These are phyloP conservation scores for Tenualosa ilisha DNA, from an alignment of 2,797 vertebrate species.

Conservation along the genomic window DNA sequence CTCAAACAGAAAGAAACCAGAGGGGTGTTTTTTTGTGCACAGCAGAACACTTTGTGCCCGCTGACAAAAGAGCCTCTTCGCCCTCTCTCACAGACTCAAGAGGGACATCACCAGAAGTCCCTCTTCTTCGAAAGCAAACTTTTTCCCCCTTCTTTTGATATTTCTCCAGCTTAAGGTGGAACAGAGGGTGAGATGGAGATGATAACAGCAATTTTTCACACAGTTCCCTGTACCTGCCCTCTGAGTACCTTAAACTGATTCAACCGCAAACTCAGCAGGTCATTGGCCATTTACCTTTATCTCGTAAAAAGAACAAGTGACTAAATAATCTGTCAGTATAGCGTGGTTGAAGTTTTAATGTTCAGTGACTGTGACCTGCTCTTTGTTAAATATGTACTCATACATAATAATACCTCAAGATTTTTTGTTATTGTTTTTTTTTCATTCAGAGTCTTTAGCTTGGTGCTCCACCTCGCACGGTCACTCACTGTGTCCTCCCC, in stretches of 20 bases:
- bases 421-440: neutral
- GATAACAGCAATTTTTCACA: neutral
- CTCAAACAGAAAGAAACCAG: conserved; percentile 5
- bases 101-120: neutral
- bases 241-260: neutral
- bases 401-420: neutral
- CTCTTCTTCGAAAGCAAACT: neutral
- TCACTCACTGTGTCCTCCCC: conserved; percentile 9
- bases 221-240: neutral
- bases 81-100: conserved; percentile 6
- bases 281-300: neutral
- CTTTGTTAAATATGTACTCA: neutral
- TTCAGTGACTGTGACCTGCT: neutral
- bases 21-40: conserved; percentile 14
- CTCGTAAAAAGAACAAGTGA: neutral
- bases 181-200: neutral
- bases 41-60: conserved; percentile 8
- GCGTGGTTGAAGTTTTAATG: neutral
- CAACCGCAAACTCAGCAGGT: neutral
- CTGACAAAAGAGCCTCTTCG: conserved; percentile 29
- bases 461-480: neutral
- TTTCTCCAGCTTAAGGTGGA: neutral
- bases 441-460: neutral
- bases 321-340: neutral
- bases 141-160: neutral